Evolutionary conservation across 1,140 invertebrate genomes (phyloP), one percentile per base, ranked within the genome.

Genomic region (Probaryconus sp.): DNA sequence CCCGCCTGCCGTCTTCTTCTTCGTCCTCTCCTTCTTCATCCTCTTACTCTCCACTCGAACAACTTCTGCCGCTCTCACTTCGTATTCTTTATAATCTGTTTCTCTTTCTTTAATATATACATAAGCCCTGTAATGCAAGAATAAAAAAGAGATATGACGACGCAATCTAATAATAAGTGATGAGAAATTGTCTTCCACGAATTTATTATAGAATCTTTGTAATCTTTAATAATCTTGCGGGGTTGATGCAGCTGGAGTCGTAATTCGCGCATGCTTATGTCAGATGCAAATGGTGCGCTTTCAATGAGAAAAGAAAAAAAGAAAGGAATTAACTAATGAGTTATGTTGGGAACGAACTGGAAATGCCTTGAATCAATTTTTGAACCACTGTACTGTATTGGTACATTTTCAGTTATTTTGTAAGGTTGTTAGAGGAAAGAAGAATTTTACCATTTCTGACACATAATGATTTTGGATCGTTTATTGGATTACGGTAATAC

Each of bases 1-100:
- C 81, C 79, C 63, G 61, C 78, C 45, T 55, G 55, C 67, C 47
- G 14, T 55, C 50, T 60, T 50, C 64, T 35, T 71, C 68, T 51
- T 64, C 50, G 37, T 14, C 33, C 58, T 47, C 21, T 40, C 20
- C 18, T 47, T 26, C 50, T 60, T 28, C 33, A 47, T 5, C 51
- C 18, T 45, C 37, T 33, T 33, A 30, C 20, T 58, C 43, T 65
- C n/a, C n/a, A n/a, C n/a, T n/a, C n/a, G n/a, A n/a, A n/a, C n/a
- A n/a, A n/a, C n/a, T n/a, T n/a, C 51, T 65, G 40, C 47, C 51
- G 16, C 24, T 9, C 14, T 37, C 56, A 1, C 6, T 73, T 60
- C 60, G 55, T 61, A 35, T 67, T 73, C 48, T 48, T 58, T 21
- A n/a, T 45, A 13, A 64, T 73, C 65, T 61, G 55, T 43, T 56